Evolutionary conservation across 2,797 vertebrate species (phyloP), one percentile per base, ranked within the genome.

Genomic region (Chelon auratus): DNA sequence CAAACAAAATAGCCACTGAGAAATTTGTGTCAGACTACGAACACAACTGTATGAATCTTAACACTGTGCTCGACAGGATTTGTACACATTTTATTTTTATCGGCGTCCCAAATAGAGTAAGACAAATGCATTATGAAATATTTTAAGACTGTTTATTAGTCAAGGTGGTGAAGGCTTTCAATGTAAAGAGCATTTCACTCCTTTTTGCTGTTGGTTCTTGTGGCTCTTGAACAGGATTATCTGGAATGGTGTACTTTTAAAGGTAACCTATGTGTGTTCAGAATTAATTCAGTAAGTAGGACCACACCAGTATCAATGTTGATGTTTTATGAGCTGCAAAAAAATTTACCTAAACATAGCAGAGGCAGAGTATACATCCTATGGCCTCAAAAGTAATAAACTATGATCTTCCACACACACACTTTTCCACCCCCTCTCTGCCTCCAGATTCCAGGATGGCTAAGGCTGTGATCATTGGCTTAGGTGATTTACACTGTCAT

Each of bases 401-500:
- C 79, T 73, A 39, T 83, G 70, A 60, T 80, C 73, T 72, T 86
- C 77, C 76, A 52, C 75, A 68, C 24, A 72, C 2, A 72, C 2
- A 18, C 77, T 57, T 71, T 62, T 63, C 47, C 36, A 63, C 74
- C 33, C 67, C 65, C 75, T 78, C 60, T 56, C 73, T 54, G 65
- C 71, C 4, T 75, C 68, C 58, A 61, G 17, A 11, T 75, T 62
- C 65, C 45, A 56, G 71, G 62, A 60, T 50, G 18, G 78, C 80
- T 58, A 55, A 75, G 66, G 77, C 90, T 91, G 89, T 93, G 91
- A 94, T 92, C 81, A 50, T 91, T 91, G 90, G 87, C 90, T 90
- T 79, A 63, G 26, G 70, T 84, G 88, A 91, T 82, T 68, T 90
- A 89, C 85, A 85, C 83, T 58, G 81, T 90, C 87, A 79, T 80